Conservation (phyloP, 2,888 invertebrate species). For the Dione juno region DNA sequence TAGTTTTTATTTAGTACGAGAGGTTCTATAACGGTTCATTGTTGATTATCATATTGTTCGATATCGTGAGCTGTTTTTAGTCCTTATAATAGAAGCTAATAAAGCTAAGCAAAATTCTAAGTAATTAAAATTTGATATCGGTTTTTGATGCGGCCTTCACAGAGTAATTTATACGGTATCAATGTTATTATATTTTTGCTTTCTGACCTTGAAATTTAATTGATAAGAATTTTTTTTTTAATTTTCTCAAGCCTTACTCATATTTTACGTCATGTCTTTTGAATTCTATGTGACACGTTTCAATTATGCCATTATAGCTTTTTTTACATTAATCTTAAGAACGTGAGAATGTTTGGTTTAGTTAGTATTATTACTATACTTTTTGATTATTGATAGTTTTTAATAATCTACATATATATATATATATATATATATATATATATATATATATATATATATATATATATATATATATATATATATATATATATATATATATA, state of each 20-base stretch:
- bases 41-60: slow-evolving; percentile 5
- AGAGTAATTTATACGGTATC: slow-evolving; percentile 31
- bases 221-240: neutral
- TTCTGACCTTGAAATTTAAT: slow-evolving; percentile 18
- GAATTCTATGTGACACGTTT: neutral
- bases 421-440: no score
- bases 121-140: slow-evolving; percentile 45
- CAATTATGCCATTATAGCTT: neutral
- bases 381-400: no score
- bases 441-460: no score
- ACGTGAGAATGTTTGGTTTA: no score
- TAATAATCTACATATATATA: no score
- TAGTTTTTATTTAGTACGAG: neutral
- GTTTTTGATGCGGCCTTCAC: slow-evolving; percentile 23
- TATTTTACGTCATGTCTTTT: neutral
- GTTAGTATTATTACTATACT: no score
- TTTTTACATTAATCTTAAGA: no score
- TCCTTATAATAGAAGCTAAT: slow-evolving; percentile 1
- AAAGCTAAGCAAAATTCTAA: slow-evolving; percentile 38
- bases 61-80: neutral
- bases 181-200: slow-evolving; percentile 21
- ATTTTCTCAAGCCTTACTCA: neutral
- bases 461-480: no score
- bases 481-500: no score
- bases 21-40: neutral